phyloP scores from a whole-genome alignment of 30 jellyfish, hydroid and myxozoan genomes.

The Turritopsis dohrnii region DNA sequence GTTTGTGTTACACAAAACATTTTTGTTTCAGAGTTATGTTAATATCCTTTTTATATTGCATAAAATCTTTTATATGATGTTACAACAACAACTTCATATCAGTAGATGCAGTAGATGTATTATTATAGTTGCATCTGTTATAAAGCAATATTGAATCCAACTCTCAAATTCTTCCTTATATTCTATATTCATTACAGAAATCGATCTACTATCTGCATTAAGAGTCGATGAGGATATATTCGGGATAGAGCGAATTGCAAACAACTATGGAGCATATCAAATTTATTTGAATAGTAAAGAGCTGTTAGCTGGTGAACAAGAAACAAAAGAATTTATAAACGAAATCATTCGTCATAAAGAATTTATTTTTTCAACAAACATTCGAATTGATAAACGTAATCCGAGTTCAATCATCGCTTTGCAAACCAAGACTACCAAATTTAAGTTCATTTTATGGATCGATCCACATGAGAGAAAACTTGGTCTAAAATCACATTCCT shows the following conservation, averaged over 20 bases:
- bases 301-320: slow-evolving; percentile 43
- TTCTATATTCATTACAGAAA: slow-evolving; percentile 46
- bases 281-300: slow-evolving; percentile 89
- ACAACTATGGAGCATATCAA: slow-evolving; percentile 87
- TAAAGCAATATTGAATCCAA: no score
- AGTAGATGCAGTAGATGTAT: no score
- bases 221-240: slow-evolving; percentile 67
- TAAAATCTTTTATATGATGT: no score
- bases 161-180: no score
- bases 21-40: no score
- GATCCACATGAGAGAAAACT: slow-evolving; percentile 71
- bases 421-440: slow-evolving; percentile 56
- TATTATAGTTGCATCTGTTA: no score
- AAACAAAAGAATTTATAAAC: slow-evolving; percentile 56
- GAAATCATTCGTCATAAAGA: slow-evolving; percentile 68
- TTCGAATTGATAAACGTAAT: slow-evolving; percentile 80
- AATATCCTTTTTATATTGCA: no score
- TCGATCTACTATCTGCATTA: slow-evolving; percentile 73
- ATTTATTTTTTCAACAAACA: slow-evolving; percentile 57
- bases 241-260: slow-evolving; percentile 75
- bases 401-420: slow-evolving; percentile 73
- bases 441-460: slow-evolving; percentile 64
- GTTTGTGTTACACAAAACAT: no score
- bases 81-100: no score
- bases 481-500: slow-evolving; percentile 75